Conservation (phyloP, 2,113 vertebrate genomes). For the Calonectris borealis region DNA sequence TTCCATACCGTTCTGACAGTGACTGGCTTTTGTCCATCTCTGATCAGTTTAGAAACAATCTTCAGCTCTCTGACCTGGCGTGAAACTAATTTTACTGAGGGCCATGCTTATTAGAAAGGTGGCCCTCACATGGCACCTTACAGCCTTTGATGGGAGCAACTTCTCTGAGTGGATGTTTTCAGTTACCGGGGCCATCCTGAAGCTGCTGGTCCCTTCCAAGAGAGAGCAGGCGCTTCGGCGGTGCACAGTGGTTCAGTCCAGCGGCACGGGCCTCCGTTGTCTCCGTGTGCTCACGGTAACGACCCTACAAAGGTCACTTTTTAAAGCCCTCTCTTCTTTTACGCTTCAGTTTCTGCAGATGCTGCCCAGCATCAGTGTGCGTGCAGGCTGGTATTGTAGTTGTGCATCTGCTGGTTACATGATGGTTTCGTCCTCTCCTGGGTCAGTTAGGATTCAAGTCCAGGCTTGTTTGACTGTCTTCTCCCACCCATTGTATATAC, state of each 20-base stretch:
- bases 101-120: not conserved
- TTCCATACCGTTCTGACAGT: not conserved
- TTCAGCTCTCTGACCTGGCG: not conserved
- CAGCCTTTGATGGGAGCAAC: not conserved
- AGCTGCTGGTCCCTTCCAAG: not conserved
- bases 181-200: no score
- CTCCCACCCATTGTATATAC: not conserved
- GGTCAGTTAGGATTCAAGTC: not conserved
- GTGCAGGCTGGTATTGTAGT: no score
- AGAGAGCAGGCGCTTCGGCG: not conserved
- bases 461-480: not conserved
- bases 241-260: no score
- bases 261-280: accelerated
- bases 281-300: not conserved
- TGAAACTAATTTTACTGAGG: not conserved
- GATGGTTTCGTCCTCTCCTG: not conserved
- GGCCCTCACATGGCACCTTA: not conserved
- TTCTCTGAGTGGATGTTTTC: not conserved
- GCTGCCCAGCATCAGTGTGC: no score
- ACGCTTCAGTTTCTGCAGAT: no score
- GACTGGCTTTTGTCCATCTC: not conserved
- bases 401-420: not conserved
- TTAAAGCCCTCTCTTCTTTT: not conserved
- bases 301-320: not conserved
- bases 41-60: not conserved